phyloP scores from a whole-genome alignment of 2,888 invertebrate genomes.

The Drosophila basisetae region DNA sequence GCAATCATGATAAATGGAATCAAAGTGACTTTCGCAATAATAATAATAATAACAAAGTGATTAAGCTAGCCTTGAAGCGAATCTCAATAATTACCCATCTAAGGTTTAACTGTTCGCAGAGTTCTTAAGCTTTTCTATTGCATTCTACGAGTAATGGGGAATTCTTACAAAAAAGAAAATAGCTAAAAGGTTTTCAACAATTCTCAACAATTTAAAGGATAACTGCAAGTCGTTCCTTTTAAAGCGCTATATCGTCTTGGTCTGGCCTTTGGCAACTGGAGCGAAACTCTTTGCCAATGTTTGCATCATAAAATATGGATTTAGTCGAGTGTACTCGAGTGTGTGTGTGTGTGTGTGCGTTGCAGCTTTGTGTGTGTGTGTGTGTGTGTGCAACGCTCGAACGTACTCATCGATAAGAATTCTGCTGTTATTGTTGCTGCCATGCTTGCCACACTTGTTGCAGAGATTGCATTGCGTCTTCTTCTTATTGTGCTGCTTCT shows the following conservation, averaged over 20 bases:
- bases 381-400: conserved; percentile 34
- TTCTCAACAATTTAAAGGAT: conserved; percentile 2
- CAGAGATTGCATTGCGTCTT: conserved; percentile 21
- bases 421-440: conserved; percentile 28
- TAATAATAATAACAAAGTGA: background rate
- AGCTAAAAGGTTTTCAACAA: background rate
- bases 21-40: background rate
- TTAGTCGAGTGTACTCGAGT: conserved; percentile 37
- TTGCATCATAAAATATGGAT: conserved; percentile 74
- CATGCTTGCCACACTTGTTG: conserved; percentile 58
- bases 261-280: conserved; percentile 37
- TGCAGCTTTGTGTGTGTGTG: conserved; percentile 15
- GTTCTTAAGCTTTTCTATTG: background rate
- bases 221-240: background rate
- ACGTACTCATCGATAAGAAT: conserved; percentile 42
- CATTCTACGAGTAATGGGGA: no score
- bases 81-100: no score
- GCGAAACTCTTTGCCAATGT: conserved; percentile 51
- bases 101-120: no score
- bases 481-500: background rate
- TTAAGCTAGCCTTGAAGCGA: background rate
- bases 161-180: accelerated
- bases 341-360: conserved; percentile 16
- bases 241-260: conserved; percentile 1
- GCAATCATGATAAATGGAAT: background rate